These are phyloP conservation scores for Chrysaora quinquecirrha DNA, from an alignment of 30 jellyfish, hydroid and myxozoan species.

Conservation along the genomic window DNA sequence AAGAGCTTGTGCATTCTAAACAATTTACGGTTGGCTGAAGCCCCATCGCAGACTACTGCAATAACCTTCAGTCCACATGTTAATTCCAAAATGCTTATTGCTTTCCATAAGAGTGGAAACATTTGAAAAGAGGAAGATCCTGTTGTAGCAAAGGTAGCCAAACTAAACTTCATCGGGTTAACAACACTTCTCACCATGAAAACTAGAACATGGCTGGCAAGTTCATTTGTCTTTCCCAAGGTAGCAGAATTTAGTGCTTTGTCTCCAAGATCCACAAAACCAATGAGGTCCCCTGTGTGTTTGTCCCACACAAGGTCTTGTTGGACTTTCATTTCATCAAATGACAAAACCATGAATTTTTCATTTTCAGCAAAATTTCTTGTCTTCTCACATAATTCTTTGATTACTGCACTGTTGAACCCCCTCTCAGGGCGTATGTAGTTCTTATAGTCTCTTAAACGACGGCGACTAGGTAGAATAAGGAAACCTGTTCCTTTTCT, in stretches of 20 bases:
- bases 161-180: slow-evolving; percentile 29
- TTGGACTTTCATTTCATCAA: slow-evolving; percentile 74
- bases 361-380: slow-evolving; percentile 27
- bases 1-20: no score
- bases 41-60: no score
- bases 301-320: slow-evolving; percentile 77
- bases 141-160: slow-evolving; percentile 71
- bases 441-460: slow-evolving; percentile 63
- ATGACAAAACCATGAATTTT: slow-evolving; percentile 14
- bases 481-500: slow-evolving; percentile 51
- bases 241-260: slow-evolving; percentile 25
- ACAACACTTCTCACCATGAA: slow-evolving; percentile 53
- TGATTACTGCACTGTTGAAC: slow-evolving; percentile 31
- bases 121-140: no score
- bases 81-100: no score
- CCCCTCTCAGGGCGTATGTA: slow-evolving; percentile 67
- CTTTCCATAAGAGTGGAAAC: no score
- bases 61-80: no score
- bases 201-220: slow-evolving; percentile 64
- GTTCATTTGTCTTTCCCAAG: slow-evolving; percentile 1
- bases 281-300: no score
- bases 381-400: slow-evolving; percentile 29
- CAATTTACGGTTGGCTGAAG: no score
- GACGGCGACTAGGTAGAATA: slow-evolving; percentile 72
- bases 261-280: slow-evolving; percentile 69